A percentile compares a stretch with the other conserved stretches of the same genome.
phyloP scores from a whole-genome alignment of 2,797 vertebrate species.

The Podarcis lilfordi region DNA sequence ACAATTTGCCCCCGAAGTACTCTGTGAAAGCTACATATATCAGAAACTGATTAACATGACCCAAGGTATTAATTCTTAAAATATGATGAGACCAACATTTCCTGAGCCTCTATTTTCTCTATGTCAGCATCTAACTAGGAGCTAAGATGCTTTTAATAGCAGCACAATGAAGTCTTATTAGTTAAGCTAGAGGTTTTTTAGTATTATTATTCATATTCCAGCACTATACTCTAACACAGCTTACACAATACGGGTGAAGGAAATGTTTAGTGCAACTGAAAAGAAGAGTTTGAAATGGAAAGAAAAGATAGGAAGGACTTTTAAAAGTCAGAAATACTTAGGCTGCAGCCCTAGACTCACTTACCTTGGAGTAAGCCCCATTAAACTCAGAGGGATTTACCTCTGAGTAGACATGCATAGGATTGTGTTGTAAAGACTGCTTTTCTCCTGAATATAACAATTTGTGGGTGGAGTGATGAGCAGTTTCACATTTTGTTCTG shows the following conservation, averaged over 20 bases:
- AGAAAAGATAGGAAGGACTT: constrained; percentile 32
- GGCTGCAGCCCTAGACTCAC: background rate
- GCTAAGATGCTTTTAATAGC: constrained; percentile 75
- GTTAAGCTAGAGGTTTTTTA: constrained; percentile 54
- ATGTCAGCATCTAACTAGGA: constrained; percentile 77
- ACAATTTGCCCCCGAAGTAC: constrained; percentile 76
- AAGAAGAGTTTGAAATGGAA: constrained; percentile 39
- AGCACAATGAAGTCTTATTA: constrained; percentile 65
- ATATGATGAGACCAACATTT: constrained; percentile 80
- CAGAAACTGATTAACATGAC: constrained; percentile 84
- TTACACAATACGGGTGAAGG: constrained; percentile 58
- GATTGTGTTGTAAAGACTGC: background rate
- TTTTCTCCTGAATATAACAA: constrained; percentile 42
- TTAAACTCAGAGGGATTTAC: no score
- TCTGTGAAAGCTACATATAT: constrained; percentile 81
- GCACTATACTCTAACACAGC: background rate
- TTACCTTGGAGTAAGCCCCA: no score
- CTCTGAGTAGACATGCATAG: no score
- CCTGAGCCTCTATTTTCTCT: constrained; percentile 74
- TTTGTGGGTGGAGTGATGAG: constrained; percentile 53
- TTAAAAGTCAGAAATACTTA: constrained; percentile 57
- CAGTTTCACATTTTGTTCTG: constrained; percentile 28
- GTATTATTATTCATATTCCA: constrained; percentile 40
- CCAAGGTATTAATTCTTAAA: constrained; percentile 79
- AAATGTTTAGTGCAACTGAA: constrained; percentile 43